phyloP scores from a whole-genome alignment of 64 coral and sea anemone species.

The Porites lutea region DNA sequence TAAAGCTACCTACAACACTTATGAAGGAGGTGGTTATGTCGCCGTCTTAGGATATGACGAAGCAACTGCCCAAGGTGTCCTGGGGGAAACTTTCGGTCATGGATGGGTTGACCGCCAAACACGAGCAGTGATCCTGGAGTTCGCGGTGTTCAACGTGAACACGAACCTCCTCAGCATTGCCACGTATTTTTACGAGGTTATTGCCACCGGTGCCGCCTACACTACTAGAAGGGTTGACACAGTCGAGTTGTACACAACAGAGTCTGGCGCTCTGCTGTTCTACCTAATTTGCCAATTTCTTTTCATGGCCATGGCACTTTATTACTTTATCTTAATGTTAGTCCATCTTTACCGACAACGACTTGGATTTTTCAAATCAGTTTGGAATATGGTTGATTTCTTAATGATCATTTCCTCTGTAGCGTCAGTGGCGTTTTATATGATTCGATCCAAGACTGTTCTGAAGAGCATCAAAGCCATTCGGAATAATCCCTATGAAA shows the following conservation, averaged over 20 bases:
- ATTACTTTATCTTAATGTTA: not conserved
- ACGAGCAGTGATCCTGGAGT: slow-evolving; percentile 14
- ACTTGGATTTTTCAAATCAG: slow-evolving; percentile 5
- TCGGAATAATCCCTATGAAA: not conserved
- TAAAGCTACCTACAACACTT: not conserved
- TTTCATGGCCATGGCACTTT: slow-evolving; percentile 20
- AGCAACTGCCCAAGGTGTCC: not conserved
- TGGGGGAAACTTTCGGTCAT: not conserved
- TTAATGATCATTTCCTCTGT: not conserved
- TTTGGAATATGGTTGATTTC: slow-evolving; percentile 32
- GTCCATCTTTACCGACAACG: slow-evolving; percentile 1
- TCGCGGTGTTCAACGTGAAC: slow-evolving; percentile 3
- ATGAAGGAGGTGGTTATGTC: slow-evolving; percentile 21
- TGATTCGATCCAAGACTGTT: not conserved
- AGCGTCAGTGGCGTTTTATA: not conserved
- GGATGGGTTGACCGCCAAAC: slow-evolving; percentile 30
- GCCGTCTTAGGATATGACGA: slow-evolving; percentile 8
- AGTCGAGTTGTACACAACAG: slow-evolving; percentile 20
- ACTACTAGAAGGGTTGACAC: not conserved
- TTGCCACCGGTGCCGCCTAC: not conserved
- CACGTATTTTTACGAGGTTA: slow-evolving; percentile 18
- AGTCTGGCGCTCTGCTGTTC: slow-evolving; percentile 16
- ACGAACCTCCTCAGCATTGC: slow-evolving; percentile 12
- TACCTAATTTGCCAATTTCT: slow-evolving; percentile 26
- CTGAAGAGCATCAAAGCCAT: not conserved